phyloP scores from a whole-genome alignment of 2,113 vertebrate species.

The Crotalus viridis region DNA sequence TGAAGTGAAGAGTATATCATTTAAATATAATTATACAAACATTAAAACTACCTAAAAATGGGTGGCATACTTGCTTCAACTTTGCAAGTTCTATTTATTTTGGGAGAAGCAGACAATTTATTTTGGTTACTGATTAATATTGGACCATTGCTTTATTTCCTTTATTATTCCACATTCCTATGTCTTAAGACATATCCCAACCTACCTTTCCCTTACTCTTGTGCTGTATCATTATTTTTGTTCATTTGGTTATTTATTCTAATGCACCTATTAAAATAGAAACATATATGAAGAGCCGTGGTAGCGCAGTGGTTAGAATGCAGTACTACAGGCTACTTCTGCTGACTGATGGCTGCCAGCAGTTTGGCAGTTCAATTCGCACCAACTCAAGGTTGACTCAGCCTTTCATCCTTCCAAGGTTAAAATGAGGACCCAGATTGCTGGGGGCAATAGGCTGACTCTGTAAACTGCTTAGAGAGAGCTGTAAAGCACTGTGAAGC shows the following conservation, averaged over 20 bases:
- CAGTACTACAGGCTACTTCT: too few species aligned
- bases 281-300: neutral
- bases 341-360: too few species aligned
- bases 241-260: neutral
- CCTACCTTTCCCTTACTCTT: neutral
- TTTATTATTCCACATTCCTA: neutral
- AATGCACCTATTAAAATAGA: neutral
- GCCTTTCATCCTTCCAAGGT: too few species aligned
- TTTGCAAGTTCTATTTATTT: neutral
- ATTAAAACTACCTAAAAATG: too few species aligned
- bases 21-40: too few species aligned
- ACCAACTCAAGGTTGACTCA: too few species aligned
- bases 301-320: too few species aligned
- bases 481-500: too few species aligned
- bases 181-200: neutral
- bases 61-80: neutral
- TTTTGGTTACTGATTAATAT: neutral
- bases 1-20: neutral
- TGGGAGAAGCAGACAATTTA: neutral
- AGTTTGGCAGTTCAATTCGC: too few species aligned
- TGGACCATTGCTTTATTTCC: neutral
- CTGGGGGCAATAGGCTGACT: too few species aligned
- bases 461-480: too few species aligned
- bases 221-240: neutral
- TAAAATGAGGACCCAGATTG: too few species aligned